Base-by-base conservation (phyloP, 2,797 vertebrate genomes). In the Cirrhinus molitorella region DNA sequence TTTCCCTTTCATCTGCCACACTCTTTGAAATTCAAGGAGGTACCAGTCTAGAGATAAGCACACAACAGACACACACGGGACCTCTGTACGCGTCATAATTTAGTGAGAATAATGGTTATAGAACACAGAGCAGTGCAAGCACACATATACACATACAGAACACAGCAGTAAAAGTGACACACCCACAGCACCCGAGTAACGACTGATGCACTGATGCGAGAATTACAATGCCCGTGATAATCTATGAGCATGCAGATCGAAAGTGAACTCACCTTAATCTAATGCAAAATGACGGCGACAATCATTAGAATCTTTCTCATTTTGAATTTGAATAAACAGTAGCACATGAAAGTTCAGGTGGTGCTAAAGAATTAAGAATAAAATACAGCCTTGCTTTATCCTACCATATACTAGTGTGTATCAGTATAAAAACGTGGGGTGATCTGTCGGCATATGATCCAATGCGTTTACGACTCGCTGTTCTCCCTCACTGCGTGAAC, bases 181-280 rank as follows among this genome's bases (percentile, higher is more conserved):
- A 86, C 86, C 85, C 88, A 86, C 86, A 66, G 49, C 37, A 70
- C 17, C 25, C 28, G 28, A 86, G 11, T 45, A 63, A 72, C 67
- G 13, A 47, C 12, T 51, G 40, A n/a, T 68, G n/a, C 67, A 10
- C 45, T 31, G 61, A 71, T 57, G n/a, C 28, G 47, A 23, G 45
- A 34, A 81, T 17, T 75, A 59, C 71, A 68, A 70, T 78, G 67
- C 73, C 21, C 40, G 55, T 71, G 53, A 55, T 28, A 11, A 37
- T 43, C 19, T 40, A 61, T 5, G 25, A 77, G 31, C 45, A 72
- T 66, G 61, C 66, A 57, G 53, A 61, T 71, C 17, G 3, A 65
- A 59, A 81, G 57, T 57, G 21, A 53, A 86, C 85, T 81, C 75
- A 86, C 87, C 82, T 87, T 57, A 17, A 40, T 85, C 75, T 87